Evolutionary conservation across 1,140 invertebrate species (phyloP).

Genomic region (Acromyrmex heyeri): DNA sequence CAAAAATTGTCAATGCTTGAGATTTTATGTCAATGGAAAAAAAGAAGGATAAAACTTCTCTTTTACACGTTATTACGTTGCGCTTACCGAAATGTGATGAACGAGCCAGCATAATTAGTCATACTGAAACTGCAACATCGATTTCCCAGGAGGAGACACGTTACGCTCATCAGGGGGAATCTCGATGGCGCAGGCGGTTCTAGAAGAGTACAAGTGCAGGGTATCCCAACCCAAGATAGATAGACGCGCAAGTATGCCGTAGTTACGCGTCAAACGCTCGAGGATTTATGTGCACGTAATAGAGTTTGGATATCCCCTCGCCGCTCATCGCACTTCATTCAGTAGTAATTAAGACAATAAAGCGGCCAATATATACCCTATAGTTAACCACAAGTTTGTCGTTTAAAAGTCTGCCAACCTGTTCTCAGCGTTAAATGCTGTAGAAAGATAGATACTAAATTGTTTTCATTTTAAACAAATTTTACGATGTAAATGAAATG

Average conservation of each 20-base stretch:
- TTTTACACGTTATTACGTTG: conserved; percentile 17
- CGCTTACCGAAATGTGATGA: conserved; percentile 59
- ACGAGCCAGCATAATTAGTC: conserved; percentile 69
- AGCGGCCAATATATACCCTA: conserved; percentile 25
- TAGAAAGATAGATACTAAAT: not conserved
- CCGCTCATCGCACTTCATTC: conserved; percentile 48
- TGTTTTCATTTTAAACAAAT: conserved; percentile 1
- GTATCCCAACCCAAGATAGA: conserved; percentile 71
- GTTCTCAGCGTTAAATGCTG: not conserved
- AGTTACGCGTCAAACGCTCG: conserved; percentile 70
- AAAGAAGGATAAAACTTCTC: not conserved
- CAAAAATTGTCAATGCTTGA: not conserved
- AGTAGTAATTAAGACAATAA: conserved; percentile 59
- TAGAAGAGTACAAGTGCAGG: conserved; percentile 68
- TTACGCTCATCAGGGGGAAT: conserved; percentile 58
- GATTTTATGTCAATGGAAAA: not conserved
- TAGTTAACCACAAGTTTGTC: conserved; percentile 34
- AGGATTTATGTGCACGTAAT: conserved; percentile 73
- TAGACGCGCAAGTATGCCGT: conserved; percentile 73
- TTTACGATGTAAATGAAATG: not conserved
- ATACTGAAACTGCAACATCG: conserved; percentile 62
- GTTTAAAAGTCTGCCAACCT: conserved; percentile 2
- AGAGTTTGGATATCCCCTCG: conserved; percentile 63
- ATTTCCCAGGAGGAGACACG: conserved; percentile 46
- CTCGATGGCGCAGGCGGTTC: conserved; percentile 59